Evolutionary conservation across 2,888 invertebrate species (phyloP).

Genomic region (Sthenelais limicola): DNA sequence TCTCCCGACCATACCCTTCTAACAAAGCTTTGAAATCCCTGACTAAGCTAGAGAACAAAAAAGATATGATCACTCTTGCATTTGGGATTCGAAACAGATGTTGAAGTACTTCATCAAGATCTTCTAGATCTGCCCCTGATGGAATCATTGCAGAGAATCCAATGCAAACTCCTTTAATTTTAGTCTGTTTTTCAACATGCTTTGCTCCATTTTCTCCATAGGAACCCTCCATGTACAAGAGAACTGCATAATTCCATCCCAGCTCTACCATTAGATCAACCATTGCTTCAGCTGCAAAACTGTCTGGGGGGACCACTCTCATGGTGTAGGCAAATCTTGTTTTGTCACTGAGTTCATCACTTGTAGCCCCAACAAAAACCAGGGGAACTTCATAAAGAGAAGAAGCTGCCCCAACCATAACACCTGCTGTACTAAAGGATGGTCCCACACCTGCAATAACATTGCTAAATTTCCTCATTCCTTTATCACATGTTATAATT

Average conservation of each 20-base stretch:
- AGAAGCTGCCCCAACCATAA: constrained; percentile 14
- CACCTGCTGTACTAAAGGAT: background rate
- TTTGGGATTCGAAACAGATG: background rate
- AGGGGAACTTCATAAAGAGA: constrained; percentile 17
- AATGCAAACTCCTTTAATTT: constrained; percentile 17
- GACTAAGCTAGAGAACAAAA: background rate
- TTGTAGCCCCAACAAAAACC: constrained; percentile 5
- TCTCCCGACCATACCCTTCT: background rate
- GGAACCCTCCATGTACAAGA: constrained; percentile 80
- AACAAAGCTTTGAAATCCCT: background rate
- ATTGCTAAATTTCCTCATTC: background rate
- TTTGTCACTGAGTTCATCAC: constrained; percentile 40
- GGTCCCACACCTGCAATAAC: constrained; percentile 37
- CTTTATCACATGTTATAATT: background rate
- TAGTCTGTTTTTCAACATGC: constrained; percentile 34
- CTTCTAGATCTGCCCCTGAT: background rate
- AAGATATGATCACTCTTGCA: constrained; percentile 1
- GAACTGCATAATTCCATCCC: constrained; percentile 85
- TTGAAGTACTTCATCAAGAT: background rate
- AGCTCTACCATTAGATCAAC: constrained; percentile 55
- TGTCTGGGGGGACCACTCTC: constrained; percentile 57
- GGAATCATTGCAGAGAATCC: constrained; percentile 16
- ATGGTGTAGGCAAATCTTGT: constrained; percentile 26
- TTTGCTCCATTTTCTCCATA: constrained; percentile 59
- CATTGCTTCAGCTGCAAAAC: constrained; percentile 57